Evolutionary conservation across 2,797 vertebrate species (phyloP), one percentile per base, ranked within the genome.

Genomic region (Sitta carolinensis): DNA sequence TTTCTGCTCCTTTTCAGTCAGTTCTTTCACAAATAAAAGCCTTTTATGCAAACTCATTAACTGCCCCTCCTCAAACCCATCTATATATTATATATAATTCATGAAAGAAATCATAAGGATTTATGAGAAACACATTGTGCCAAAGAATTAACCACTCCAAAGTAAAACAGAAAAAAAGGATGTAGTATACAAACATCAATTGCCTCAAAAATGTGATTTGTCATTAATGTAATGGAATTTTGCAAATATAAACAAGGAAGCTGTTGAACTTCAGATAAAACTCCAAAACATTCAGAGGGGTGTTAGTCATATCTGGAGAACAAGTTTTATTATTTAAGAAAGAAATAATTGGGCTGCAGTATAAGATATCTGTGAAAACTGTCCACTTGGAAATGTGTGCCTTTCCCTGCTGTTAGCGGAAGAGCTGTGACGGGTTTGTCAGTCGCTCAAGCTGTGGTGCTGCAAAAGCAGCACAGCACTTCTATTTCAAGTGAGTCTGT

Each of bases 381-480:
- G n/a, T 72, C 67, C 61, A 29, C 64, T 80, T 77, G 40, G 51
- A 92, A 94, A 83, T 17, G 8, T 38, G 51, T 85, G n/a, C 27
- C n/a, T 89, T 79, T 91, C 61, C 55, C 50, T 75, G 66, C 78
- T 92, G 72, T 70, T 90, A 90, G 72, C 70, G 82, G 63, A 93
- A 90, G 29, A 83, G 67, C 80, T 86, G 78, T 95, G 94, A 91
- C 47, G 87, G 64, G 55, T 94, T 87, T 96, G 91, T 92, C 91
- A 92, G 40, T 93, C 88, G 77, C 77, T 92, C 66, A 61, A 70
- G 70, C 61, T 87, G 66, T 6, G 16, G 58, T 81, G 58, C 62
- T 90, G 82, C 75, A 90, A 92, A 93, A 84, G 51, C 54, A 80
- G 51, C 89, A 30, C 67, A 76, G 42, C 48, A 72, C 51, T 94